Conservation (phyloP, 2,113 vertebrate genomes). For the Carlito syrichta region DNA sequence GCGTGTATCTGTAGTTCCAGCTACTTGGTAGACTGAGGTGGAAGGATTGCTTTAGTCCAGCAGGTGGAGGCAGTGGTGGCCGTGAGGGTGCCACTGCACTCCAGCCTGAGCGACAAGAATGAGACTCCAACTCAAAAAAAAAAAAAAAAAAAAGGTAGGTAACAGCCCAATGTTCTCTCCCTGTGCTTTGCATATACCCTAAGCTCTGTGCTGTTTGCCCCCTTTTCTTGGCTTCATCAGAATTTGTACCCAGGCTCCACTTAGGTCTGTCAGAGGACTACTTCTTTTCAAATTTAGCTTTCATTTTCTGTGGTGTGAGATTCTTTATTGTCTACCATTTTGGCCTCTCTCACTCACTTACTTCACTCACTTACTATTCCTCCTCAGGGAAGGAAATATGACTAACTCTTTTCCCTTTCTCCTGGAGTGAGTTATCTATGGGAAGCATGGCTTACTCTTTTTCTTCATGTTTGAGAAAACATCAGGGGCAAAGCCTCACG, state of each 20-base stretch:
- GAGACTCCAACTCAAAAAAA: no score
- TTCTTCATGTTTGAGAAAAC: neutral
- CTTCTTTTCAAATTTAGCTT: neutral
- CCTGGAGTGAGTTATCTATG: neutral
- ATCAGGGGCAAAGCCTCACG: neutral
- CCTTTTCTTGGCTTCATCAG: neutral
- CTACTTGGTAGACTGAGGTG: no score
- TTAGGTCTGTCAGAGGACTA: neutral
- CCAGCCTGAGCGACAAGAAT: no score
- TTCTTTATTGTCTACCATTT: neutral
- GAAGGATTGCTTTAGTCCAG: no score
- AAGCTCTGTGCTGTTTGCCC: neutral
- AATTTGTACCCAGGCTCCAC: neutral
- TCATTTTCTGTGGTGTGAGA: neutral
- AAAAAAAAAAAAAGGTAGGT: no score
- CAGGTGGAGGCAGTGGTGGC: no score
- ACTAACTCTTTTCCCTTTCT: neutral
- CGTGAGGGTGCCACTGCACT: no score
- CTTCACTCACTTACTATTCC: neutral
- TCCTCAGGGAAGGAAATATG: neutral
- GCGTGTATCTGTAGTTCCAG: no score
- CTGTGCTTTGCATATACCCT: neutral
- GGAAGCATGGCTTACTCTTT: neutral
- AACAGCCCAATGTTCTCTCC: neutral
- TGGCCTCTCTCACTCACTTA: neutral